Evolutionary conservation across 2,797 vertebrate genomes (phyloP), one percentile per base, ranked within the genome.

Genomic region (Loriculus beryllinus): DNA sequence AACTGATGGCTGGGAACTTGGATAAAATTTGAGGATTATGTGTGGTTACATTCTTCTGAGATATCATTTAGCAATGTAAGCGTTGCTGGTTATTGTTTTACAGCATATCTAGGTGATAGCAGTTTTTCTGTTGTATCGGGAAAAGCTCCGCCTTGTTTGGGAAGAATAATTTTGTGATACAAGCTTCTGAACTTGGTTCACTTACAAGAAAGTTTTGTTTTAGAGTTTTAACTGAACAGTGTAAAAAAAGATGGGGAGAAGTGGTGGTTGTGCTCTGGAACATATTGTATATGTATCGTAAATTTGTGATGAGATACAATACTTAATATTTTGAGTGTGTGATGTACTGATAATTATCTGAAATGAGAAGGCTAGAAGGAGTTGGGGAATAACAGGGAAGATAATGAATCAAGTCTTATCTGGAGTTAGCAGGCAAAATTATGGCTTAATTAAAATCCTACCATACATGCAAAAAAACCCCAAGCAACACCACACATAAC

Each of bases 381-480:
- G 69, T 28, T 80, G 71, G 63, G 54, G 62, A 90, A 76, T 62
- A 79, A 23, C 20, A 78, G 29, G 68, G 52, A 93, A 87, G 77
- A 49, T 82, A 78, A 87, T 64, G 47, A 92, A 90, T 80, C 49
- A 75, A 76, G 40, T 95, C 76, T 72, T 86, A 93, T 51, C 87
- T 91, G 69, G 74, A 93, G 88, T 93, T 96, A 96, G 95, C 89
- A 96, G 63, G 90, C 68, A 96, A 62, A 90, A 71, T 93, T 93
- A 97, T 78, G 45, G 62, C 88, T 93, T 83, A 96, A 94, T 86
- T 92, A 88, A 95, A 96, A 91, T 96, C 94, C 86, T 94, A 67
- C 79, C 42, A 39, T 82, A 92, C 97, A 97, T 98, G 97, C 97
- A 98, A 90, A 97, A 56, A 92, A 96, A 20, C 5, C 19, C 43